Conservation (phyloP, 1,140 invertebrate species). For the Berghia stephanieae region DNA sequence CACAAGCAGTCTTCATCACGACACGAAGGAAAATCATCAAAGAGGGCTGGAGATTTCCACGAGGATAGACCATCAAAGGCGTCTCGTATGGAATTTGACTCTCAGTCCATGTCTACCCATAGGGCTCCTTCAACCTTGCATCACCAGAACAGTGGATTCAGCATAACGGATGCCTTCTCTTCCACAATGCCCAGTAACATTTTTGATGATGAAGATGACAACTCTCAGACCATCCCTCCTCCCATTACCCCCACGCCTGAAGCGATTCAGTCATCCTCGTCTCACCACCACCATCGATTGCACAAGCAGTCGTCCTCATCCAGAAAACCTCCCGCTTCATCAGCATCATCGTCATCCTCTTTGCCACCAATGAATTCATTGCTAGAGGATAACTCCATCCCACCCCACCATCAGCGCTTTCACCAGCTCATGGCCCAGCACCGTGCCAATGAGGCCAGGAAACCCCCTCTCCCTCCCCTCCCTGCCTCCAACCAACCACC, state of each 20-base stretch:
- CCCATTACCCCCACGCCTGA: slow-evolving; percentile 11
- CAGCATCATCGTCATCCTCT: too few species aligned
- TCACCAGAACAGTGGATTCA: slow-evolving; percentile 29
- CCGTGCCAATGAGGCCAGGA: slow-evolving; percentile 5
- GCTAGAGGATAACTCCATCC: too few species aligned
- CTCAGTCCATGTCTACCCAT: neutral
- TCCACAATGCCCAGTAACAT: slow-evolving; percentile 30
- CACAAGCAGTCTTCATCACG: slow-evolving; percentile 22
- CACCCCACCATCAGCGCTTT: slow-evolving; percentile 15
- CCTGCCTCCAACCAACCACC: slow-evolving; percentile 10
- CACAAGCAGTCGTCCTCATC: too few species aligned
- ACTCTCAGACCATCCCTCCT: neutral
- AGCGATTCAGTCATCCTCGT: too few species aligned
- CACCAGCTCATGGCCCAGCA: slow-evolving; percentile 17
- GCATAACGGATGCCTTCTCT: slow-evolving; percentile 30
- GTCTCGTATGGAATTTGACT: neutral
- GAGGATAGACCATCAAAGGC: slow-evolving; percentile 21
- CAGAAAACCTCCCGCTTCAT: too few species aligned
- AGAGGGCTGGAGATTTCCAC: neutral
- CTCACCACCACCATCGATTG: too few species aligned
- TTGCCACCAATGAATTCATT: too few species aligned
- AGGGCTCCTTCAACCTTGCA: neutral
- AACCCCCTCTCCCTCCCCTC: too few species aligned
- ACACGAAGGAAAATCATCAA: slow-evolving; percentile 25
- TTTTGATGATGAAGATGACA: slow-evolving; percentile 27